Conservation (phyloP, 2,888 invertebrate genomes). For the Drosophila greeni region DNA sequence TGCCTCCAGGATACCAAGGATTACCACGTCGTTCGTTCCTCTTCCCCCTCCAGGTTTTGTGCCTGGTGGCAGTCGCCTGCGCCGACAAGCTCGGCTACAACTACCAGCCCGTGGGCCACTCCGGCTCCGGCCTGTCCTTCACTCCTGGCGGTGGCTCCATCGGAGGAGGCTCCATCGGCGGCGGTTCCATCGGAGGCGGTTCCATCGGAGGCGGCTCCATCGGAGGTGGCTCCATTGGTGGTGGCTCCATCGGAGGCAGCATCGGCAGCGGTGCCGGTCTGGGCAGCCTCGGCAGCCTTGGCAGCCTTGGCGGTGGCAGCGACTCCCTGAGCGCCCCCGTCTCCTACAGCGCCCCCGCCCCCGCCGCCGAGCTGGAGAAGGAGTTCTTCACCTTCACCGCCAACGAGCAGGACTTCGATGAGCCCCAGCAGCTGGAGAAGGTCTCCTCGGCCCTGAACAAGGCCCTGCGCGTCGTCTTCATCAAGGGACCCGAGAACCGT, state of each 20-base stretch:
- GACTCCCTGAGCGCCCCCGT: conserved; percentile 50
- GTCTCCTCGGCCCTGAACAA: conserved; percentile 62
- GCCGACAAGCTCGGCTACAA: conserved; percentile 75
- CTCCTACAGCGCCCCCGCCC: conserved; percentile 60
- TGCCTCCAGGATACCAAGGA: conserved; percentile 41
- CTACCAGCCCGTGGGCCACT: conserved; percentile 70
- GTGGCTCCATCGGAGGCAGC: conserved; percentile 38
- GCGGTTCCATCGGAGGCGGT: conserved; percentile 40
- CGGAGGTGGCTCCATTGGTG: conserved; percentile 32
- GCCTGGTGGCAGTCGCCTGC: conserved; percentile 71
- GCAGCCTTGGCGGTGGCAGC: conserved; percentile 40
- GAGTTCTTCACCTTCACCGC: conserved; percentile 72
- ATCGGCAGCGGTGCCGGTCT: conserved; percentile 38
- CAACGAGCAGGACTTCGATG: conserved; percentile 70
- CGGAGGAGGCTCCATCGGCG: conserved; percentile 23
- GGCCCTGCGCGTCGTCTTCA: conserved; percentile 76
- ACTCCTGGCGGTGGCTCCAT: conserved; percentile 47
- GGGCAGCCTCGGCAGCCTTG: conserved; percentile 42
- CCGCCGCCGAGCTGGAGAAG: conserved; percentile 61
- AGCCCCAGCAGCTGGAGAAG: conserved; percentile 57
- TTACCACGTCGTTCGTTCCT: conserved; percentile 26
- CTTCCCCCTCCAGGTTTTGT: conserved; percentile 58
- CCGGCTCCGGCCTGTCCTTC: conserved; percentile 64
- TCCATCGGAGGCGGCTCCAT: conserved; percentile 37
- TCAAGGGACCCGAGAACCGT: conserved; percentile 76